Evolutionary conservation across 1,140 invertebrate genomes (phyloP), one percentile per base, ranked within the genome.

Genomic region (Metopolophium dirhodum): DNA sequence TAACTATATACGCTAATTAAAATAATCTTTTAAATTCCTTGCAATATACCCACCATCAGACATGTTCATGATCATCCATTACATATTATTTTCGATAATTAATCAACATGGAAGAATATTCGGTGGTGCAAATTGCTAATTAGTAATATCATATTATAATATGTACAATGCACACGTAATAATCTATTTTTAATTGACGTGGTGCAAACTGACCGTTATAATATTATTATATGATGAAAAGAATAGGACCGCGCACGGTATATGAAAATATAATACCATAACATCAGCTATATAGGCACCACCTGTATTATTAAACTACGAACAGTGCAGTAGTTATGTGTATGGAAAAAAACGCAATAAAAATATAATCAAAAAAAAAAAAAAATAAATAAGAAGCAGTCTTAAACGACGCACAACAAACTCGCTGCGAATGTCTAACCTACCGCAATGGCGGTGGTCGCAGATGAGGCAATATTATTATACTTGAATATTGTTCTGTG

Each of bases 321-420:
- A 7, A 18, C 61, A 6, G 30, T 77, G 26, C 30, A 61, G 30
- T n/a, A 77, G 61, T 77, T 77, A 14, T n/a, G 61, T n/a, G 30
- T 7, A 20, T 18, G 61, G 61, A n/a, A 7, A 77, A n/a, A 77
- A 77, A 77, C 14, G 61, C 61, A 77, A 77, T 77, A 77, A 77
- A 77, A 77, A 77, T 77, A 77, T 77, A 77, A 77, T 77, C 61
- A 20, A 77, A 77, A 77, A n/a, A 77, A n/a, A 77, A n/a, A 68
- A 68, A 30, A 30, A 61, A 30, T n/a, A n/a, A 61, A 61, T 11
- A 30, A 30, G 30, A 1, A 6, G 61, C 4, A 1, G 61, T 77
- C 61, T 77, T 14, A 77, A 77, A 68, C 61, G 61, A 77, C n/a
- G 30, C 30, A 20, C 30, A 77, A 37, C 61, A 77, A n/a, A 77